Evolutionary conservation across 2,888 invertebrate genomes (phyloP).

Genomic region (Peribatodes rhomboidaria): DNA sequence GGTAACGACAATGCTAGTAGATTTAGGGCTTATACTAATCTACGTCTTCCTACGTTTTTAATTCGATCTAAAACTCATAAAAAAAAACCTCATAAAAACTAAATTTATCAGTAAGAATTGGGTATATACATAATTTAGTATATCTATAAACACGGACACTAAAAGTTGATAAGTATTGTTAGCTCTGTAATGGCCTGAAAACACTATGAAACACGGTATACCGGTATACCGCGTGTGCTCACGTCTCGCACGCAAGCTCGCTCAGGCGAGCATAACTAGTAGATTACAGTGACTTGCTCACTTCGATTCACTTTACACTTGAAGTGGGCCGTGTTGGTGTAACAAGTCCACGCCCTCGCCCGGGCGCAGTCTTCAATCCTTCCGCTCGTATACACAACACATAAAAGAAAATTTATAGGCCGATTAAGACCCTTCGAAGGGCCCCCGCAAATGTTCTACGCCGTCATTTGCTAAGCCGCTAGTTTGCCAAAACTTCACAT

Average conservation of each 20-base stretch:
- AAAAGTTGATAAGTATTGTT: slow-evolving; percentile 1
- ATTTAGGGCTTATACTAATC: too few relatives aligned
- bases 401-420: slow-evolving; percentile 78
- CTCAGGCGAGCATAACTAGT: slow-evolving; percentile 21
- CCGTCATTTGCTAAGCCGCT: slow-evolving; percentile 72
- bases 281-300: slow-evolving; percentile 34
- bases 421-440: slow-evolving; percentile 76
- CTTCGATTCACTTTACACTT: slow-evolving; percentile 34
- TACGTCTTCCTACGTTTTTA: too few relatives aligned
- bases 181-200: slow-evolving; percentile 9
- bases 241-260: slow-evolving; percentile 16
- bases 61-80: neutral
- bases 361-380: slow-evolving; percentile 51
- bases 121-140: slow-evolving; percentile 6
- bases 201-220: neutral
- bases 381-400: slow-evolving; percentile 63
- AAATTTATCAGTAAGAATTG: slow-evolving; percentile 1
- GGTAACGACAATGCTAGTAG: too few relatives aligned
- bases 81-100: neutral
- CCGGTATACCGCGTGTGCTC: neutral
- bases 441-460: slow-evolving; percentile 71
- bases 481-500: slow-evolving; percentile 64
- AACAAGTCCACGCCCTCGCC: slow-evolving; percentile 42
- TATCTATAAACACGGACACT: slow-evolving; percentile 5
- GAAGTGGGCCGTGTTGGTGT: slow-evolving; percentile 29